Evolutionary conservation across 2,797 vertebrate genomes (phyloP).

Genomic region (Megalops cyprinoides): DNA sequence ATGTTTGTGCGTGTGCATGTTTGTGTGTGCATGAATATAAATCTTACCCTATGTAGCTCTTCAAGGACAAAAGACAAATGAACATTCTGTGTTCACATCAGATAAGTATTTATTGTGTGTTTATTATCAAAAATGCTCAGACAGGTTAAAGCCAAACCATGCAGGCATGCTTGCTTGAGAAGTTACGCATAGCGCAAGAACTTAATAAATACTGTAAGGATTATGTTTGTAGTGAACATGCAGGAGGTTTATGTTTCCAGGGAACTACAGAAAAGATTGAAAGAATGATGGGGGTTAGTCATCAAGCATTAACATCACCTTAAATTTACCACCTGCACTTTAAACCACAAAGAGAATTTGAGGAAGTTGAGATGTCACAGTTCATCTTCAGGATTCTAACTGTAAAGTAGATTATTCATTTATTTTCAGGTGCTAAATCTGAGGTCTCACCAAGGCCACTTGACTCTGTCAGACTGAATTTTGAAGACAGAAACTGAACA

Average conservation of each 20-base stretch:
- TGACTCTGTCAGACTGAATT: background rate
- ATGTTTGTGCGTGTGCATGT: background rate
- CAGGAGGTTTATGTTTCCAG: conserved; percentile 44
- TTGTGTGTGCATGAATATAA: background rate
- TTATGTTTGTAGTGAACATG: conserved; percentile 60
- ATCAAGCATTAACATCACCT: conserved; percentile 30
- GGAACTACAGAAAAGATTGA: background rate
- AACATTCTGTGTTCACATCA: conserved; percentile 37
- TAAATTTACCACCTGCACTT: conserved; percentile 31
- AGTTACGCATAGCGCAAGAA: conserved; percentile 52
- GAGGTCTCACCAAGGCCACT: background rate
- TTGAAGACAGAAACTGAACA: too few species aligned
- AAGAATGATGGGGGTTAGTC: conserved; percentile 19
- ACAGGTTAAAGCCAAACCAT: conserved; percentile 4
- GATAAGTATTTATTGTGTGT: background rate
- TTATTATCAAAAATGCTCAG: background rate
- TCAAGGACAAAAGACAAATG: conserved; percentile 59
- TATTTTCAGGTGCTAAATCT: conserved; percentile 21
- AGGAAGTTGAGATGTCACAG: background rate
- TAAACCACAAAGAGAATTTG: too few species aligned
- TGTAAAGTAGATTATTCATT: conserved; percentile 9
- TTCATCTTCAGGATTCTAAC: conserved; percentile 22
- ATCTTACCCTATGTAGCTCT: background rate
- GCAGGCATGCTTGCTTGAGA: conserved; percentile 45
- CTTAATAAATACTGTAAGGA: conserved; percentile 58